phyloP scores from a whole-genome alignment of 2,888 invertebrate genomes.

The Drosophila incognita region DNA sequence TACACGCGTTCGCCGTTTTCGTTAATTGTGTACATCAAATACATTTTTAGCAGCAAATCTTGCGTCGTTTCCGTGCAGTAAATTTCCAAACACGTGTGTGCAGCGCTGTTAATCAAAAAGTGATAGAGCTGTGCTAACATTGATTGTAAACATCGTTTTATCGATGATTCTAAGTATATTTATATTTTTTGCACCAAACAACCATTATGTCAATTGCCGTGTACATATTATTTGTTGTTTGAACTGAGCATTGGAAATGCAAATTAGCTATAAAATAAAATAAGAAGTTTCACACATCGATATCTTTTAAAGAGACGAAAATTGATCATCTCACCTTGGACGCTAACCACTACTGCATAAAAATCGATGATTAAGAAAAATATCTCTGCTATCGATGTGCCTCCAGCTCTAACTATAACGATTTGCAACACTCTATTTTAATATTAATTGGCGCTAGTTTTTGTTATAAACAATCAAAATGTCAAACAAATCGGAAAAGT shows the following conservation, averaged over 20 bases:
- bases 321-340: background rate
- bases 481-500: conserved; percentile 75
- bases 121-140: background rate
- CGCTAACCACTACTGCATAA: background rate
- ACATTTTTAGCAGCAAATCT: conserved; percentile 86
- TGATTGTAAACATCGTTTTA: background rate
- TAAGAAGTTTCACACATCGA: background rate
- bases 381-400: background rate
- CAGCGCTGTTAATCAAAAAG: conserved; percentile 18
- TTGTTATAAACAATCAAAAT: conserved; percentile 28
- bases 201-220: background rate
- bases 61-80: conserved; percentile 2
- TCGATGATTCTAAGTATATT: background rate
- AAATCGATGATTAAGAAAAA: background rate
- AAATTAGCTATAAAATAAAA: background rate
- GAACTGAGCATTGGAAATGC: background rate
- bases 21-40: conserved; percentile 91
- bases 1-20: conserved; percentile 93
- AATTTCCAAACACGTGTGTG: conserved; percentile 62
- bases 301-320: background rate
- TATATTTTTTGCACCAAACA: background rate
- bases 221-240: background rate
- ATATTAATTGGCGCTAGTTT: conserved; percentile 24
- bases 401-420: background rate
- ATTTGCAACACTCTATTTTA: conserved; percentile 16